These are phyloP conservation scores for Orius insidiosus DNA, from an alignment of 1,140 invertebrate species.

Conservation along the genomic window DNA sequence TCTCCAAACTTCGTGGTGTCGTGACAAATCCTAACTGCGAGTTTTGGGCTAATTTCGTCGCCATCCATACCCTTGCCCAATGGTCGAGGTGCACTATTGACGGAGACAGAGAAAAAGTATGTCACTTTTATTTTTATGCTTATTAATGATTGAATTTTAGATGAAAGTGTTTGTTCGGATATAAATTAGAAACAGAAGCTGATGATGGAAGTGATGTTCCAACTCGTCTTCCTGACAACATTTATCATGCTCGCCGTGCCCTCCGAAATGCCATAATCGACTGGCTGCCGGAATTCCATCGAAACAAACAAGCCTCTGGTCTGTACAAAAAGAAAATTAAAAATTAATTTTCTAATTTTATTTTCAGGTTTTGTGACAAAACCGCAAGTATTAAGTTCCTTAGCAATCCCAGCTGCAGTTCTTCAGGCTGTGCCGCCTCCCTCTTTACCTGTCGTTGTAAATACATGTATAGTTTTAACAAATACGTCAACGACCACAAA, in stretches of 20 bases:
- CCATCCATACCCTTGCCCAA: conserved; percentile 86
- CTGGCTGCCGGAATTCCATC: conserved; percentile 79
- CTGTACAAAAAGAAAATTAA: background rate
- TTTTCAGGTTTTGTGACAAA: conserved; percentile 15
- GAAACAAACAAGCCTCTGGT: conserved; percentile 60
- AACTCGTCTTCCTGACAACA: conserved; percentile 56
- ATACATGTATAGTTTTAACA: conserved; percentile 74
- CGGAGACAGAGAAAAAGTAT: conserved; percentile 47
- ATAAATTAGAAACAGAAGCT: conserved; percentile 87
- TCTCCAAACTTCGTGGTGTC: conserved; percentile 79
- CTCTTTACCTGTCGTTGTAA: conserved; percentile 60
- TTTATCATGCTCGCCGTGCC: conserved; percentile 75
- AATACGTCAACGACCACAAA: conserved; percentile 45
- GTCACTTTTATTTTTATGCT: conserved; percentile 18
- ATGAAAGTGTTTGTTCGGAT: conserved; percentile 78
- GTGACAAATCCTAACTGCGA: conserved; percentile 97
- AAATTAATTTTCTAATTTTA: conserved; percentile 2
- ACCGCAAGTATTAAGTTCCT: conserved; percentile 11
- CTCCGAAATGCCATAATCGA: conserved; percentile 74
- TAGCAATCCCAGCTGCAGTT: conserved; percentile 22
- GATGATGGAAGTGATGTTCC: conserved; percentile 67
- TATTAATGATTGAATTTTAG: no score
- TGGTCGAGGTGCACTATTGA: conserved; percentile 79
- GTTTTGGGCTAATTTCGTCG: conserved; percentile 93
- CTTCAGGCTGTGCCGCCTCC: conserved; percentile 35